A percentile compares a stretch with the other conserved stretches of the same genome.
These are phyloP conservation scores for Sebastes kiyomatsui DNA, from an alignment of 2,797 vertebrate species.

Conservation along the genomic window DNA sequence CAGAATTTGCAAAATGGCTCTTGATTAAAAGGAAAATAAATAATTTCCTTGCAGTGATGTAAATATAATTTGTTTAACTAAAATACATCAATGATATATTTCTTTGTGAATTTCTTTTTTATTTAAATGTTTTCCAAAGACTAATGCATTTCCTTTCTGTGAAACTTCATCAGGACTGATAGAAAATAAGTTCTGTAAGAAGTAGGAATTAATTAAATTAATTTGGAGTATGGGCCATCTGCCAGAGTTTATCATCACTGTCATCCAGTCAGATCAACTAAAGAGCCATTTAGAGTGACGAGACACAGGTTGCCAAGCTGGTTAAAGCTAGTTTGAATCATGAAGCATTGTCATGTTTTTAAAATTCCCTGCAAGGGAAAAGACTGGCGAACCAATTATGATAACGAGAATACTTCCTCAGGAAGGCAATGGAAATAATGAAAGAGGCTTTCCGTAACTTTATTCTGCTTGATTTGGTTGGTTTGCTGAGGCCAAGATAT, in stretches of 20 bases:
- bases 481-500: conserved; percentile 67
- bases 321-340: conserved; percentile 82
- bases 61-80: neutral
- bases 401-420: conserved; percentile 79
- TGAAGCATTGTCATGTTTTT: conserved; percentile 69
- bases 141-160: neutral
- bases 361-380: conserved; percentile 57
- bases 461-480: conserved; percentile 79
- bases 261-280: conserved; percentile 87
- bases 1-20: neutral
- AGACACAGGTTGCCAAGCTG: conserved; percentile 88
- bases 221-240: conserved; percentile 50
- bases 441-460: conserved; percentile 46
- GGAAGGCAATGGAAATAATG: conserved; percentile 69
- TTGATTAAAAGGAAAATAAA: neutral
- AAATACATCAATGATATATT: neutral
- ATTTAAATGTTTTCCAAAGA: neutral
- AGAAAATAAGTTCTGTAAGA: conserved; percentile 11
- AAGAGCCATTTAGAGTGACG: conserved; percentile 89
- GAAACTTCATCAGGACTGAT: neutral
- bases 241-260: conserved; percentile 84
- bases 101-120: neutral
- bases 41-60: neutral
- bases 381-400: conserved; percentile 81
- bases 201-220: conserved; percentile 14